A percentile compares a stretch with the other conserved stretches of the same genome.
Conservation (phyloP, 2,113 vertebrate species). For the Conger conger region DNA sequence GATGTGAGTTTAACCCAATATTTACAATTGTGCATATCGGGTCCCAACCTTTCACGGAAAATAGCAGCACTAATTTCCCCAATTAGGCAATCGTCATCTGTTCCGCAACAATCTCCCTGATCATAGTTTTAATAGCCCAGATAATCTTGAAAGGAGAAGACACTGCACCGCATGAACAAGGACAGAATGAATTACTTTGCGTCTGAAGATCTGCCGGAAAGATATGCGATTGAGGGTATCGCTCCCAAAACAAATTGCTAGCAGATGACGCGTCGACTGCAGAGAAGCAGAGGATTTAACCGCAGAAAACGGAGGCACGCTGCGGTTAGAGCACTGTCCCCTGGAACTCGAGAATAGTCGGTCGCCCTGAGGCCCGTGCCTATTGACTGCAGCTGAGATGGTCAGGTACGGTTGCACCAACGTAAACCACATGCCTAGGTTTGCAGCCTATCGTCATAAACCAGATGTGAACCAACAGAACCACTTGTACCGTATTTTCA, state of each 20-base stretch:
- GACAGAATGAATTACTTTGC: slow-evolving; percentile 63
- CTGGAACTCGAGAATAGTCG: neutral
- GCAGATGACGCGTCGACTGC: slow-evolving; percentile 48
- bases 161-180: slow-evolving; percentile 47
- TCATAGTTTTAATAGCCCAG: slow-evolving; percentile 54
- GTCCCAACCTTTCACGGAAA: neutral
- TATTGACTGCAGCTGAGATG: neutral
- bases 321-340: slow-evolving; percentile 3
- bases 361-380: slow-evolving; percentile 7
- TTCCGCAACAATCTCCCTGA: slow-evolving; percentile 55
- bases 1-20: neutral
- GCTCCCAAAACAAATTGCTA: slow-evolving; percentile 69
- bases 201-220: slow-evolving; percentile 66
- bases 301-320: slow-evolving; percentile 13
- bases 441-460: neutral
- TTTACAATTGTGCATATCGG: neutral
- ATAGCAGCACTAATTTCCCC: slow-evolving; percentile 13
- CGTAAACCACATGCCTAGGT: neutral
- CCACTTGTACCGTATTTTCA: neutral
- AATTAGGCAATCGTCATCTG: slow-evolving; percentile 48
- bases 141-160: slow-evolving; percentile 43
- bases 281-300: slow-evolving; percentile 21
- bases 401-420: neutral
- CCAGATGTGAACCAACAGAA: neutral
- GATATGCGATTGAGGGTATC: slow-evolving; percentile 69